Evolutionary conservation across 2,113 vertebrate genomes (phyloP).

Genomic region (Ascaphus truei): DNA sequence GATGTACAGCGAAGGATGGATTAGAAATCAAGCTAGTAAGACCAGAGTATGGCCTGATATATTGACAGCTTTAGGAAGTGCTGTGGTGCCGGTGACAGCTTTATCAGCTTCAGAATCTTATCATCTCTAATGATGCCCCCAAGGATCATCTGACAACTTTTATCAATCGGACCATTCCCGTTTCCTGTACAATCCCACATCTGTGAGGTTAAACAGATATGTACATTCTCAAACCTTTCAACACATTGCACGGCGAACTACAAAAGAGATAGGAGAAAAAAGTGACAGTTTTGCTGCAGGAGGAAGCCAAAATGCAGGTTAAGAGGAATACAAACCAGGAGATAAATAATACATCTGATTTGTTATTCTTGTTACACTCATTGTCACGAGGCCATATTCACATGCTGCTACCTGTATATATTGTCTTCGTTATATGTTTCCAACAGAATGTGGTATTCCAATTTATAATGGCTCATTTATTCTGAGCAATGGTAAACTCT

Average conservation of each 20-base stretch:
- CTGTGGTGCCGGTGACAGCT: neutral
- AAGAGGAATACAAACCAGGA: too few relatives aligned
- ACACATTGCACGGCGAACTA: neutral
- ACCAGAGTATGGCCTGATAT: conserved; percentile 13
- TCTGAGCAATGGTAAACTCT: conserved; percentile 52
- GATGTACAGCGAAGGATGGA: conserved; percentile 41
- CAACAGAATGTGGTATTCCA: conserved; percentile 42
- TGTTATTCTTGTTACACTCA: conserved; percentile 45
- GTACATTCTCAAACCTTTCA: neutral
- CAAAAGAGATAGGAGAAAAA: neutral
- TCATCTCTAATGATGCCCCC: conserved; percentile 19
- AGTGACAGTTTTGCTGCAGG: neutral
- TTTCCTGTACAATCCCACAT: neutral
- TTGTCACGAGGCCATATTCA: conserved; percentile 51
- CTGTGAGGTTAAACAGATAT: neutral
- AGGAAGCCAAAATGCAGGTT: too few relatives aligned
- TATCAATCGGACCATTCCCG: conserved; percentile 7
- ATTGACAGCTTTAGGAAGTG: conserved; percentile 26
- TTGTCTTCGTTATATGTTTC: conserved; percentile 60
- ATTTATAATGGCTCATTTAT: conserved; percentile 60
- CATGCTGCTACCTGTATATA: conserved; percentile 54
- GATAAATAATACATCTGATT: too few relatives aligned
- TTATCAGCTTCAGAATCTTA: conserved; percentile 10
- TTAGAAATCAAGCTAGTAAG: conserved; percentile 23
- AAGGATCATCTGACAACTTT: conserved; percentile 27